phyloP scores from a whole-genome alignment of 1,140 invertebrate genomes.

The Neodiprion pinetum region DNA sequence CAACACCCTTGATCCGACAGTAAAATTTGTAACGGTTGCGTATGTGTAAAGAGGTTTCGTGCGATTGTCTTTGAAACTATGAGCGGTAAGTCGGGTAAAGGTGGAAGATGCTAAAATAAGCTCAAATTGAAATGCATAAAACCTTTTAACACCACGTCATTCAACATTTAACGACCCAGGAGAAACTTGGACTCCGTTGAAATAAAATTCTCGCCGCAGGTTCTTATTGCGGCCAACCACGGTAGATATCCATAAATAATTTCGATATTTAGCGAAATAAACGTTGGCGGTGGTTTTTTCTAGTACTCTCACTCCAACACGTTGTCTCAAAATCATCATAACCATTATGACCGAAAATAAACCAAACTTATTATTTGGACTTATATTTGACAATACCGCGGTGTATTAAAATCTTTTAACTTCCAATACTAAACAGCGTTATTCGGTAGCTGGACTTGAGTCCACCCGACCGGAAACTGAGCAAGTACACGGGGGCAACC shows the following conservation, averaged over 20 bases:
- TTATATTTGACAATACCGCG: no score
- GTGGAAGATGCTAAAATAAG: background rate
- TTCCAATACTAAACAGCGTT: background rate
- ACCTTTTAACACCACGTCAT: conserved; percentile 1
- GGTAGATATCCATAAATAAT: conserved; percentile 3
- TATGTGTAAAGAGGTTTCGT: background rate
- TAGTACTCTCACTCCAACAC: no score
- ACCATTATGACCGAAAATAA: no score
- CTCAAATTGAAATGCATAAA: conserved; percentile 8
- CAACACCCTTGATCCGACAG: background rate
- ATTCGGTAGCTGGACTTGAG: background rate
- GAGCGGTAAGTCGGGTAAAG: background rate
- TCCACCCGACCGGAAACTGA: background rate
- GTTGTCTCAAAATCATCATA: no score
- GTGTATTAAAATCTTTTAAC: no score
- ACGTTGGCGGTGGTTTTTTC: background rate
- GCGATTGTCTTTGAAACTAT: background rate
- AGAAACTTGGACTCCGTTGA: background rate
- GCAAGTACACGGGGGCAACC: background rate
- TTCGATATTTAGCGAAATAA: background rate
- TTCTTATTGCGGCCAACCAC: background rate
- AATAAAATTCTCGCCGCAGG: background rate
- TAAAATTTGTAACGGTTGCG: background rate
- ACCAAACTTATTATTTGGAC: no score
- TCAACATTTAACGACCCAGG: background rate